A percentile compares a stretch with the other conserved stretches of the same genome.
These are phyloP conservation scores for Pampusana beccarii DNA, from an alignment of 2,113 vertebrate species.

Conservation along the genomic window DNA sequence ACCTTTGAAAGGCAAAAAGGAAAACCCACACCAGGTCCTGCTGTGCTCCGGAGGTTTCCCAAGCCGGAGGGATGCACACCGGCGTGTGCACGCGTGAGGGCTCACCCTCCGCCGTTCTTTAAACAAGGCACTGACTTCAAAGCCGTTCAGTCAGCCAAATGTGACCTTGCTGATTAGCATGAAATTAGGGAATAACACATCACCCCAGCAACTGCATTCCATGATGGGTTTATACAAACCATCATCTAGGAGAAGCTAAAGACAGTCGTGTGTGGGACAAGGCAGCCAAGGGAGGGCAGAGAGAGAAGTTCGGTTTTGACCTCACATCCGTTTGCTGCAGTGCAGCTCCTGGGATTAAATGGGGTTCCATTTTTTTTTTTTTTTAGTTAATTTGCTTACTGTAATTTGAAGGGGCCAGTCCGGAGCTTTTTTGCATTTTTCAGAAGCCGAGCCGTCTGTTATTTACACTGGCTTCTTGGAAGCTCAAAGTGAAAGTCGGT, in stretches of 20 bases:
- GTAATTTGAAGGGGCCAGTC: background rate
- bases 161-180: constrained; percentile 14
- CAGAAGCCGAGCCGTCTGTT: background rate
- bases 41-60: background rate
- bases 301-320: background rate
- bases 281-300: background rate
- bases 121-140: constrained; percentile 6
- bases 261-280: background rate
- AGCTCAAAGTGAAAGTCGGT: constrained; percentile 44
- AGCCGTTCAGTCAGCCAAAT: background rate
- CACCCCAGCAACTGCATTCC: background rate
- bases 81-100: background rate
- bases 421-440: background rate
- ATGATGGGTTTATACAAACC: background rate
- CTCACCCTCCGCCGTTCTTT: background rate
- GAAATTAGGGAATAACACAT: constrained; percentile 38
- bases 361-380: background rate
- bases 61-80: background rate
- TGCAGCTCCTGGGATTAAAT: background rate
- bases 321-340: background rate
- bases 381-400: background rate
- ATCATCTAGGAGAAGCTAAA: background rate
- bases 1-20: background rate
- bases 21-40: background rate
- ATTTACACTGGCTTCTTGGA: constrained; percentile 23